Evolutionary conservation across 2,888 invertebrate species (phyloP), one percentile per base, ranked within the genome.

Genomic region (Diadegma fenestrale): DNA sequence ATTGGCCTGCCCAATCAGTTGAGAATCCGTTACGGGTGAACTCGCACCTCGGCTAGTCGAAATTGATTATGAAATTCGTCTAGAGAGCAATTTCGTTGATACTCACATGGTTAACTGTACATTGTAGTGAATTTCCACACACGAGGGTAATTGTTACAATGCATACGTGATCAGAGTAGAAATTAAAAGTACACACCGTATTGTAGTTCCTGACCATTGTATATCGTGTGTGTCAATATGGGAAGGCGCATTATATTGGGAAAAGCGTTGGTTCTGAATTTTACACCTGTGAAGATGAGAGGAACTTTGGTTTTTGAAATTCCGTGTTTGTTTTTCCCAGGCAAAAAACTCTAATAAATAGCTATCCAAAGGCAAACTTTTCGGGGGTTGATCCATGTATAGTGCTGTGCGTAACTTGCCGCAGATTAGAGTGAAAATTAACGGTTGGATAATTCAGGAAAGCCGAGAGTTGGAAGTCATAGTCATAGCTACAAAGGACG

Each of bases 361-460:
- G n/a, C 2, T 12, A 63, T 45, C 22, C 17, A 54, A 22, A 66
- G 41, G 5, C 41, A 19, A 37, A 54, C 19, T 41, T 45, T 48
- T 64, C 33, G 30, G 71, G 41, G 58, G 63, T 77, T 80, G 73
- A 84, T 84, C 37, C 80, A 45, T 71, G 19, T 80, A 63, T 69
- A 61, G 64, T 45, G 26, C 58, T 26, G 45, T 54, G 69, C 26
- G 43, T 45, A 73, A 41, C 72, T 78, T 45, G 43, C 19, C 37
- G 37, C 48, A 45, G 19, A 45, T 12, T 37, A 14, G 30, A 10
- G 69, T 63, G 69, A 43, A 66, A 76, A 76, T 80, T 76, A 68
- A 54, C 51, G 69, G 33, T 71, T 48, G 71, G 54, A 80, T 80
- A 45, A 71, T 43, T 43, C 22, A 68, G 58, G 64, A 63, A 37